phyloP scores from a whole-genome alignment of 1,140 invertebrate species.

The Brachionus calyciflorus region DNA sequence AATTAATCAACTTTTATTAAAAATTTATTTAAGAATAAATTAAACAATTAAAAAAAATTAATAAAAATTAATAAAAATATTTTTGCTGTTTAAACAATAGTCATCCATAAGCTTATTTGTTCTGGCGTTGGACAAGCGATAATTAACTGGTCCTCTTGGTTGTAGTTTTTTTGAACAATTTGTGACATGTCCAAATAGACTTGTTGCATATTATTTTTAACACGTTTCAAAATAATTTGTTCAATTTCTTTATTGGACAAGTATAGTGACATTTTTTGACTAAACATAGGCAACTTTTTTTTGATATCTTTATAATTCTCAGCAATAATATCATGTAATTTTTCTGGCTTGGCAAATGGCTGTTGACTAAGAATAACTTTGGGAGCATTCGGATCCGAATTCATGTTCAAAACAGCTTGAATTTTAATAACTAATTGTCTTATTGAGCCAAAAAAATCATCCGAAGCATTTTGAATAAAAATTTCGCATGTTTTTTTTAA shows the following conservation, averaged over 20 bases:
- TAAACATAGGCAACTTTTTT: slow-evolving; percentile 9
- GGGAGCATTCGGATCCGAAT: background rate
- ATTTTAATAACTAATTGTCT: background rate
- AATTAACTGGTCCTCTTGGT: slow-evolving; percentile 28
- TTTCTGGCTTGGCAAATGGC: slow-evolving; percentile 36
- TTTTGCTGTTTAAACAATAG: background rate
- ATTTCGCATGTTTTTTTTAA: slow-evolving; percentile 84
- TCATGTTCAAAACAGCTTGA: slow-evolving; percentile 34
- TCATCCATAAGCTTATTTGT: slow-evolving; percentile 45
- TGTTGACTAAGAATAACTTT: slow-evolving; percentile 34
- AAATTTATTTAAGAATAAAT: too few relatives aligned
- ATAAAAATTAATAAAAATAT: too few relatives aligned
- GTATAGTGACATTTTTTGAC: slow-evolving; percentile 20
- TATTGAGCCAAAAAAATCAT: slow-evolving; percentile 51
- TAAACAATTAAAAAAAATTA: too few relatives aligned
- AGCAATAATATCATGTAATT: slow-evolving; percentile 29
- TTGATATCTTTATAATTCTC: background rate
- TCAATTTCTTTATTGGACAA: slow-evolving; percentile 39
- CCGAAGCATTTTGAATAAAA: slow-evolving; percentile 78
- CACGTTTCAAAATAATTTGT: slow-evolving; percentile 34
- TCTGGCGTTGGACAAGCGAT: slow-evolving; percentile 41
- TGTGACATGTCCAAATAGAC: slow-evolving; percentile 12
- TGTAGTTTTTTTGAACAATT: slow-evolving; percentile 16
- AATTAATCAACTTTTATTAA: too few relatives aligned
- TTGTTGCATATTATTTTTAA: slow-evolving; percentile 37